These are phyloP conservation scores for Rosalia funebris DNA, from an alignment of 2,888 invertebrate genomes.

Conservation along the genomic window DNA sequence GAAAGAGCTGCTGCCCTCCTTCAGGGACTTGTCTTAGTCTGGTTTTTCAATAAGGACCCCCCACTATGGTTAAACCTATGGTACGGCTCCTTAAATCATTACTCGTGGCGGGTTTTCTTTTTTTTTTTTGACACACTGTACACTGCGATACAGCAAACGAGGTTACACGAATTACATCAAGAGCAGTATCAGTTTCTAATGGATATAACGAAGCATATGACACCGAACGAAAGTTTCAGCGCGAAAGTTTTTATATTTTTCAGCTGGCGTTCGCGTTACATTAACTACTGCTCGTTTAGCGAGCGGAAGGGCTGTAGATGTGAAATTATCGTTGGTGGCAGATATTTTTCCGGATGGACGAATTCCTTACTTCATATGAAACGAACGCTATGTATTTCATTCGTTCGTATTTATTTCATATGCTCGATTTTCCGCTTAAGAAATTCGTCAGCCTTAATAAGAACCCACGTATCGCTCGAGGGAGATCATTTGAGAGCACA, in stretches of 20 bases:
- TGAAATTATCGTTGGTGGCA: slow-evolving; percentile 1
- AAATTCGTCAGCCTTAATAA: not conserved
- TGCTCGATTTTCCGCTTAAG: not conserved
- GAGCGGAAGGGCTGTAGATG: not conserved
- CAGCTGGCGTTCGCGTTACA: not conserved
- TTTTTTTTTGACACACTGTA: no score
- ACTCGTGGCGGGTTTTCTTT: no score
- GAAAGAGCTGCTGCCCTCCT: no score
- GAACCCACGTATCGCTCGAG: no score
- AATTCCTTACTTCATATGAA: not conserved
- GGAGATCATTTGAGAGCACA: no score
- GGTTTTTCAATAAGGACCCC: no score
- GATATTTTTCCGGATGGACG: not conserved
- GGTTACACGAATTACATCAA: no score
- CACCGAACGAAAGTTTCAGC: not conserved
- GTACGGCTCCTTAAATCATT: no score
- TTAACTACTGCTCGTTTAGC: not conserved
- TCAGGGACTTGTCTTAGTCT: no score
- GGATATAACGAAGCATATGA: not conserved
- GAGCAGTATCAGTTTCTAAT: no score
- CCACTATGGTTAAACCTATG: no score
- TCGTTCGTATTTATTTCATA: not conserved
- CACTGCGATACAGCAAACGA: no score
- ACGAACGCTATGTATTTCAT: not conserved
- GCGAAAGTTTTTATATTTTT: not conserved